Conservation (phyloP, 2,888 invertebrate genomes). For the Dendrolimus houi region DNA sequence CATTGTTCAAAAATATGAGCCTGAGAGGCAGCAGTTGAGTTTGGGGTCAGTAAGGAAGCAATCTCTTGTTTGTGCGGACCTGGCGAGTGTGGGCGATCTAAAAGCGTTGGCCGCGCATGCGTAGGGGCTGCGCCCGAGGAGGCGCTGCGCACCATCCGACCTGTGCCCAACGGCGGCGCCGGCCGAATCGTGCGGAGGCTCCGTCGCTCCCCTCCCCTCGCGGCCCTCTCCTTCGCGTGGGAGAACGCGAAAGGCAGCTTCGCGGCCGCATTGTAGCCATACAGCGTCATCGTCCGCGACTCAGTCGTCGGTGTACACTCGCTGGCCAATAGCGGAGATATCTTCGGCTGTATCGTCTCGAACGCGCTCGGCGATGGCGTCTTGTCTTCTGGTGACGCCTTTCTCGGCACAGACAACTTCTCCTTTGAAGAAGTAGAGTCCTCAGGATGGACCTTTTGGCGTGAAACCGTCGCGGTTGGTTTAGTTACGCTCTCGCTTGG, state of each 20-base stretch:
- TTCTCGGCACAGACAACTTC: conserved; percentile 42
- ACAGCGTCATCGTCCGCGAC: conserved; percentile 61
- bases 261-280: conserved; percentile 71
- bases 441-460: conserved; percentile 64
- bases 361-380: conserved; percentile 46
- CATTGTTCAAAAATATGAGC: too few species aligned
- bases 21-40: too few species aligned
- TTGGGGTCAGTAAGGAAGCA: conserved; percentile 12
- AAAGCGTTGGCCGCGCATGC: conserved; percentile 55
- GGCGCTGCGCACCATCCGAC: conserved; percentile 74
- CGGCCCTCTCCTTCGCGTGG: conserved; percentile 40
- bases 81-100: conserved; percentile 51
- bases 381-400: conserved; percentile 55
- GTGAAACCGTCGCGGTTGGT: conserved; percentile 17
- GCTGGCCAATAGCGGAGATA: conserved; percentile 56
- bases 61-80: conserved; percentile 16
- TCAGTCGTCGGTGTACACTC: conserved; percentile 58
- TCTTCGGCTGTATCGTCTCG: conserved; percentile 62
- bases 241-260: conserved; percentile 69
- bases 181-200: conserved; percentile 43
- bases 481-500: conserved; percentile 34
- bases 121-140: conserved; percentile 62
- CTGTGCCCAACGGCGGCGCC: conserved; percentile 28
- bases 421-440: conserved; percentile 49
- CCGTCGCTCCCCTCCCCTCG: conserved; percentile 34